Conservation (phyloP, 2,797 vertebrate species). For the Triplophysa bombifrons region DNA sequence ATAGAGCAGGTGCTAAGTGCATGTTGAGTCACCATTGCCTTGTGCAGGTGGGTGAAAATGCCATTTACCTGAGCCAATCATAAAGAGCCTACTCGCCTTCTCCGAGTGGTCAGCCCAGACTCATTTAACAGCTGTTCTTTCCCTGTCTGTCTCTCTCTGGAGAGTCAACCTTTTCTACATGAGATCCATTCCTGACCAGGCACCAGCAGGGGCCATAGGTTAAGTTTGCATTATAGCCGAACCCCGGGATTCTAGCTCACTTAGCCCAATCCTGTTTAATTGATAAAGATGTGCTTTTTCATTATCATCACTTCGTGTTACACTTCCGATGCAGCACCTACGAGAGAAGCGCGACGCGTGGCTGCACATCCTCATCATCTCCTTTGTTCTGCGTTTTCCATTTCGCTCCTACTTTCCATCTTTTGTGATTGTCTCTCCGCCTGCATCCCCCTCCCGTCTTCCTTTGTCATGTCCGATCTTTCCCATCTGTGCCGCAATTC, state of each 20-base stretch:
- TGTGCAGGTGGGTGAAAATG: slow-evolving; percentile 69
- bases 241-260: slow-evolving; percentile 66
- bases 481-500: slow-evolving; percentile 76
- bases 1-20: slow-evolving; percentile 64
- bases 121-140: slow-evolving; percentile 55
- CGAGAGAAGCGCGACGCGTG: slow-evolving; percentile 61
- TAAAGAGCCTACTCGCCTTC: slow-evolving; percentile 49
- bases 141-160: slow-evolving; percentile 56
- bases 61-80: slow-evolving; percentile 64
- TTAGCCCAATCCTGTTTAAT: slow-evolving; percentile 67
- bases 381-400: slow-evolving; percentile 50
- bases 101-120: slow-evolving; percentile 60
- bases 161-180: slow-evolving; percentile 70
- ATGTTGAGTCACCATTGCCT: slow-evolving; percentile 70
- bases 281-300: slow-evolving; percentile 70
- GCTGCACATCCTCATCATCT: slow-evolving; percentile 64
- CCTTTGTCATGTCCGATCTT: slow-evolving; percentile 61
- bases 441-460: slow-evolving; percentile 41
- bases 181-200: slow-evolving; percentile 63
- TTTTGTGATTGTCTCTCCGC: slow-evolving; percentile 45
- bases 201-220: slow-evolving; percentile 64
- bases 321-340: slow-evolving; percentile 68
- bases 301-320: slow-evolving; percentile 75
- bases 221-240: slow-evolving; percentile 70
- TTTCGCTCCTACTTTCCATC: slow-evolving; percentile 28